Evolutionary conservation across 2,113 vertebrate genomes (phyloP).

Genomic region (Oryzias celebensis): DNA sequence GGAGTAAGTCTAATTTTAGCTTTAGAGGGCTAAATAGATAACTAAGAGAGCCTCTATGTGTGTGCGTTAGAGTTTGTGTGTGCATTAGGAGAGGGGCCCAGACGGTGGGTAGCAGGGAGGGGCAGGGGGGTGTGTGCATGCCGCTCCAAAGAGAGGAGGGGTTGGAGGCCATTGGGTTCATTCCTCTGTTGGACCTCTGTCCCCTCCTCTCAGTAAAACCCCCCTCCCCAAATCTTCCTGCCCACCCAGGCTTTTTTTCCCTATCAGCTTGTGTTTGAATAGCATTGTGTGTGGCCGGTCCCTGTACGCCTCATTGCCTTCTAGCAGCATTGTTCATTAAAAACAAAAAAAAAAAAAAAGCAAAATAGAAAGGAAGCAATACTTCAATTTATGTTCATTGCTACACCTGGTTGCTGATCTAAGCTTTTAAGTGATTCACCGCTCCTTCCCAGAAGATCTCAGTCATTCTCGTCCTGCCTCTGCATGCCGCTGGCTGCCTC

Average conservation of each 20-base stretch:
- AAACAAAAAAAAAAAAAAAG: neutral
- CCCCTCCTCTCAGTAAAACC: slow-evolving; percentile 48
- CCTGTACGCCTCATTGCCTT: neutral
- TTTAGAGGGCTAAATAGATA: slow-evolving; percentile 75
- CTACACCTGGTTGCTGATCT: slow-evolving; percentile 40
- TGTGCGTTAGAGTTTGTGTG: slow-evolving; percentile 13
- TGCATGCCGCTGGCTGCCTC: slow-evolving; percentile 53
- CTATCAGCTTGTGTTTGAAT: slow-evolving; percentile 43
- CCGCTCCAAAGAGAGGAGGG: slow-evolving; percentile 45
- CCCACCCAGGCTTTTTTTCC: slow-evolving; percentile 47
- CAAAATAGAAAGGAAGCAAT: neutral
- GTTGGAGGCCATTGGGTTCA: slow-evolving; percentile 59
- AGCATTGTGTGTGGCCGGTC: slow-evolving; percentile 18
- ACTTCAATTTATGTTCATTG: slow-evolving; percentile 18
- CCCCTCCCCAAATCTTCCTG: slow-evolving; percentile 27
- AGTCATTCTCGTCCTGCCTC: slow-evolving; percentile 66
- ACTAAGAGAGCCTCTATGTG: slow-evolving; percentile 52
- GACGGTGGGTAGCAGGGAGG: slow-evolving; percentile 18
- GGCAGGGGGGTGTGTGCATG: slow-evolving; percentile 18
- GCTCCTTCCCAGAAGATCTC: slow-evolving; percentile 57
- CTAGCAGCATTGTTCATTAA: neutral
- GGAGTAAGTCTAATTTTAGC: slow-evolving; percentile 72
- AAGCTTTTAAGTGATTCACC: slow-evolving; percentile 54
- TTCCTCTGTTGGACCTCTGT: slow-evolving; percentile 48
- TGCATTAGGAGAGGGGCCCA: slow-evolving; percentile 30